Base-by-base conservation (phyloP, 2,888 invertebrate species). In the Apoderus coryli region DNA sequence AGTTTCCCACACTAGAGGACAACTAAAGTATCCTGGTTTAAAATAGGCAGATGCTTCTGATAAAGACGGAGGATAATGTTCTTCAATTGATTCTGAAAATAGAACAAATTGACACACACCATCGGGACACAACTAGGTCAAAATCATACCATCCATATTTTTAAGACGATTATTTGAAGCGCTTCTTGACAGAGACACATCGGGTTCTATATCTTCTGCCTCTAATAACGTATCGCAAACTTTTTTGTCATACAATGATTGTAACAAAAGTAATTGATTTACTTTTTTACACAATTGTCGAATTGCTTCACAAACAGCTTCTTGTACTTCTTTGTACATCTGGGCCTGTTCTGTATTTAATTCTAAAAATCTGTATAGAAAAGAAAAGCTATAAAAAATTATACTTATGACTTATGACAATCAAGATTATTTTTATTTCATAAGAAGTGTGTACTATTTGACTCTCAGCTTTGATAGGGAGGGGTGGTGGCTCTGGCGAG, bases 1-100 rank as follows among this genome's bases (percentile, higher is more conserved):
- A 4, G 69, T 69, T 47, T 72, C 66, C 76, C 77, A 80, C 2
- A 79, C 72, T n/a, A 73, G 65, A 3, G 69, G 68, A 52, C 82
- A 84, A 23, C 72, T 66, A 52, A 82, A 82, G 52, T 69, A 67
- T 3, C 81, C 82, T 1, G 75, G 65, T 23, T 59, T 60, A 44
- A 72, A 67, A 43, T 66, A 63, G 11, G 57, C 28, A 3, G 54
- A 54, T 4, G 54, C 52, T 45, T 57, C 62, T 38, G 59, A 41
- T 54, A 60, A 44, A 53, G 52, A 48, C 24, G 53, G 47, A 31
- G 39, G 11, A 34, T 58, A 57, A 10, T 39, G 37, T 34, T 55
- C 56, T 33, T 57, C 56, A 32, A 43, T 50, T n/a, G 44, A 42
- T 41, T 54, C 53, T 45, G 36, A 24, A 44, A 41, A 40, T 31